Evolutionary conservation across 2,113 vertebrate species (phyloP), one percentile per base, ranked within the genome.

Genomic region (Corythoichthys haematopterus): DNA sequence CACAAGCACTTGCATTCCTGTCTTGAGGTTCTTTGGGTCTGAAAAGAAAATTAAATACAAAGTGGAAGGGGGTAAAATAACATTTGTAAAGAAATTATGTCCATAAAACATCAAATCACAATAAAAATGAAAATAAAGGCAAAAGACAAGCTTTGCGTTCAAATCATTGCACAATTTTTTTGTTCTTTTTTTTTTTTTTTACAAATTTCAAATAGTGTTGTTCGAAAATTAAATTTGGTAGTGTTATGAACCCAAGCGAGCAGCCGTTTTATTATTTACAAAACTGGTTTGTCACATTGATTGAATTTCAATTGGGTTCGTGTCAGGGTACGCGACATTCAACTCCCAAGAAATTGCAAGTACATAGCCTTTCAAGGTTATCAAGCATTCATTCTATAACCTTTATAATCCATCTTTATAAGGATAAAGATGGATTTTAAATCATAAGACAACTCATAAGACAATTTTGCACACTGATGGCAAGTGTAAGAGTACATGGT

Each of bases 211-310:
- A 35, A 36, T 68, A 64, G 58, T 4, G 56, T 76, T 73, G 20
- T 77, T 79, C 58, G 76, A 85, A 87, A 85, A 88, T 75, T 81
- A 76, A 78, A 76, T 45, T 55, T 50, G 52, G 72, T 73, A 72
- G 68, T 64, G 33, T 51, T 64, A 4, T 48, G 33, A 75, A 77
- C 37, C 40, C 37, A 78, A 51, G 51, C 48, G 62, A 68, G 79
- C 65, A 67, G 72, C 67, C 33, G 35, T 57, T 36, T 56, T 59
- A 43, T 43, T 43, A 50, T 13, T 75, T 66, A 73, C 53, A 69
- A 79, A 70, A 76, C 52, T 4, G 72, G 63, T 63, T 62, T 45
- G 4, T 20, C n/a, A 43, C n/a, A 2, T 28, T 28, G 6, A 2
- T 28, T 28, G 6, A 28, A 55, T 9, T 55, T 55, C 40, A 43